Percentiles rank a stretch among this genome's conserved stretches.
phyloP scores from a whole-genome alignment of 2,888 invertebrate species.

The Gibbula magus region DNA sequence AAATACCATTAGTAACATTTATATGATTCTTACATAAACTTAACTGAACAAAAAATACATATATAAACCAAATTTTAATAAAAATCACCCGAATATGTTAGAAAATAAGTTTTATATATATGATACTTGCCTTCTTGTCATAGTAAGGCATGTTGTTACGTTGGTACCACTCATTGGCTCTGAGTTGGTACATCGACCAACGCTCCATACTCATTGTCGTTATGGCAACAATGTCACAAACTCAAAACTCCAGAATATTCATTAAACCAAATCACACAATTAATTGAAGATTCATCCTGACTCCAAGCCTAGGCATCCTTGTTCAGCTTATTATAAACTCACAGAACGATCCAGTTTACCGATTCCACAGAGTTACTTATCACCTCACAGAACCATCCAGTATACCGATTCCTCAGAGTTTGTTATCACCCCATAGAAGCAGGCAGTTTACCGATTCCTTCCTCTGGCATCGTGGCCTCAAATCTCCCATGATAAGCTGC shows the following conservation, averaged over 20 bases:
- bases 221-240: not conserved
- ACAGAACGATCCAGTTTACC: not conserved
- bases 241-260: not conserved
- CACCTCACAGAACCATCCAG: no score
- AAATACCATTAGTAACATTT: no score
- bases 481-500: constrained; percentile 21
- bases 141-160: constrained; percentile 14
- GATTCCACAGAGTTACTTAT: not conserved
- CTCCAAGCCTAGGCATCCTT: not conserved
- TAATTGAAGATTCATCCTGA: not conserved
- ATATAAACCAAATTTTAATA: no score
- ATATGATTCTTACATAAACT: no score
- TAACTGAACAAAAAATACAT: no score
- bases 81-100: no score
- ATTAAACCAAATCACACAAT: not conserved
- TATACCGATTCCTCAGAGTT: not conserved
- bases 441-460: not conserved
- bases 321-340: not conserved
- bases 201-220: constrained; percentile 30
- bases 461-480: not conserved
- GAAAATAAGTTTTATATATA: not conserved
- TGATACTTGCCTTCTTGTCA: not conserved
- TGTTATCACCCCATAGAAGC: constrained; percentile 7
- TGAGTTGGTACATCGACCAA: constrained; percentile 42
- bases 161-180: constrained; percentile 27